Evolutionary conservation across 2,797 vertebrate species (phyloP).

Genomic region (Microctenopoma stevenorrisi): DNA sequence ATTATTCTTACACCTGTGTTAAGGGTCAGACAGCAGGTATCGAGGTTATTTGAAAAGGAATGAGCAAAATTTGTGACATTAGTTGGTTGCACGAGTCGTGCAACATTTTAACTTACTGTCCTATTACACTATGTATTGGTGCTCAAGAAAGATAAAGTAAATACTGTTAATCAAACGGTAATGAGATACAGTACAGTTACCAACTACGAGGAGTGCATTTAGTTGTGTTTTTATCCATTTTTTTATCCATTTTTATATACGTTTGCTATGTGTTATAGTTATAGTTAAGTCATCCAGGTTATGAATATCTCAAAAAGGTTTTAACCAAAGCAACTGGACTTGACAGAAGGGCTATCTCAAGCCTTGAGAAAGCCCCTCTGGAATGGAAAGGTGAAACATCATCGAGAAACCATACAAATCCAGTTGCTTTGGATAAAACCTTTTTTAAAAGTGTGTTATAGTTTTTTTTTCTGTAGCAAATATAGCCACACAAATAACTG

Average conservation of each 20-base stretch:
- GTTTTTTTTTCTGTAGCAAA: not conserved
- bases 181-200: not conserved
- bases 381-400: too few species aligned
- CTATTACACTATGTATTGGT: not conserved
- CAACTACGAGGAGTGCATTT: not conserved
- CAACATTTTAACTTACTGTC: too few species aligned
- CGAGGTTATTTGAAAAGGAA: too few species aligned
- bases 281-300: too few species aligned
- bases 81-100: too few species aligned
- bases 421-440: too few species aligned
- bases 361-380: too few species aligned
- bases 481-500: not conserved
- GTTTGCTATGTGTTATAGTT: not conserved
- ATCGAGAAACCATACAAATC: too few species aligned
- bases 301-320: too few species aligned
- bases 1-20: not conserved
- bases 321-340: too few species aligned
- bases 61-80: not conserved
- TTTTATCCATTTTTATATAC: not conserved
- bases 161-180: not conserved
- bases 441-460: not conserved
- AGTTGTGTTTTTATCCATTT: not conserved
- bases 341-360: too few species aligned
- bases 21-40: not conserved
- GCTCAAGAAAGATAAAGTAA: not conserved